Percentiles rank a stretch among this genome's conserved stretches.
phyloP scores from a whole-genome alignment of 2,888 invertebrate species.

The Dryadula phaetusa region DNA sequence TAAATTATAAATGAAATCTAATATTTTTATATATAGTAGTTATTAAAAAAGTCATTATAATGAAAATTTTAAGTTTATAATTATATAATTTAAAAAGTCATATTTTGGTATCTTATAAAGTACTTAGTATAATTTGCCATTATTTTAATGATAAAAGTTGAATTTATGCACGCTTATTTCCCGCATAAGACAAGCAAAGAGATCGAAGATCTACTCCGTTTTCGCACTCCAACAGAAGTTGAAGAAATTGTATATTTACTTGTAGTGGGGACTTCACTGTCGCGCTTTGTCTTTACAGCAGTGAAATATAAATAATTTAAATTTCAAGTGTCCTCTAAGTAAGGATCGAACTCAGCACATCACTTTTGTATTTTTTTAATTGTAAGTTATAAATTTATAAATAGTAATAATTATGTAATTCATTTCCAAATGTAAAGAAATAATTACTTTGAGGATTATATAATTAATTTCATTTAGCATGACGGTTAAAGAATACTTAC shows the following conservation, averaged over 20 bases:
- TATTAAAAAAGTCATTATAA: not conserved
- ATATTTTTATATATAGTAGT: not conserved
- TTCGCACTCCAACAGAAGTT: no score
- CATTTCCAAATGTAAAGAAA: not conserved
- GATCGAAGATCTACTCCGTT: no score
- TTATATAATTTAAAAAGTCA: no score
- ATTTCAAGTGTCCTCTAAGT: not conserved
- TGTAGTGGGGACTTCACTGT: no score
- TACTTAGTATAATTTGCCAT: not conserved
- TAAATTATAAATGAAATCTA: not conserved
- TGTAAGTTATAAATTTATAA: no score
- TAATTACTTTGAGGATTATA: not conserved
- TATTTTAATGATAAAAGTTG: no score
- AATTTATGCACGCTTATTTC: no score
- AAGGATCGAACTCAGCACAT: no score
- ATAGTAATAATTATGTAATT: not conserved
- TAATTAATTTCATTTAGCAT: conserved; percentile 6
- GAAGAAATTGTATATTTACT: no score
- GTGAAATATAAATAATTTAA: not conserved
- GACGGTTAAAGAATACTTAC: conserved; percentile 54
- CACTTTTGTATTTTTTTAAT: no score
- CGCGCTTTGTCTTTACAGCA: not conserved
- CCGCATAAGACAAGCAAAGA: not conserved
- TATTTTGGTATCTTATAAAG: no score
- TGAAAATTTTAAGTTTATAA: no score